A percentile compares a stretch with the other conserved stretches of the same genome.
Evolutionary conservation across 2,888 invertebrate species (phyloP).

Genomic region (Eristalinus aeneus): DNA sequence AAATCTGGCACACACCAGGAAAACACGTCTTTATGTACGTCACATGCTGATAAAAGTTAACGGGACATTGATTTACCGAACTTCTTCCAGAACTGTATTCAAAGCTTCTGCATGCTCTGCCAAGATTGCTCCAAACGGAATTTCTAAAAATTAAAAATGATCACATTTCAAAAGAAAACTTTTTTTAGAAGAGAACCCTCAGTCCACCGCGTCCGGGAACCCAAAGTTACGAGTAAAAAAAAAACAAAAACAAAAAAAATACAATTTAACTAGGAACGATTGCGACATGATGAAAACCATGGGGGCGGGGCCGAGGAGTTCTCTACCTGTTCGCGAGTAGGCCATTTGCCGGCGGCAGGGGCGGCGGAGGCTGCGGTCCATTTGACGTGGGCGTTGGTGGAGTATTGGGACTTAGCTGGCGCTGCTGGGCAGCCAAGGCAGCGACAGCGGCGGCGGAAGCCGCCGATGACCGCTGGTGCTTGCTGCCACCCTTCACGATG

Average conservation of each 20-base stretch:
- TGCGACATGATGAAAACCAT: conserved; percentile 50
- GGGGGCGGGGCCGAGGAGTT: not conserved
- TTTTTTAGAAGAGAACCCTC: conserved; percentile 6
- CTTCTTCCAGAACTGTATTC: not conserved
- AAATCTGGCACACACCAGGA: too few species aligned
- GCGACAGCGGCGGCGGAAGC: conserved; percentile 64
- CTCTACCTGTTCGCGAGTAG: conserved; percentile 79
- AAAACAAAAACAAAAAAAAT: conserved; percentile 29
- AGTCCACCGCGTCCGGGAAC: conserved; percentile 8
- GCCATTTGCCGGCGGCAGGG: conserved; percentile 78
- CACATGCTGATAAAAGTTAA: too few species aligned
- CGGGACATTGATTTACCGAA: too few species aligned
- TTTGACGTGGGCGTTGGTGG: conserved; percentile 65
- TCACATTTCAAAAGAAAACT: conserved; percentile 42
- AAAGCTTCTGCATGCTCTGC: not conserved
- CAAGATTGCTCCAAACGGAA: not conserved
- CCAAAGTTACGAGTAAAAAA: not conserved
- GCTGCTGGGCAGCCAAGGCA: conserved; percentile 72
- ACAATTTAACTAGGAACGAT: conserved; percentile 70
- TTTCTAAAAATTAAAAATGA: conserved; percentile 38
- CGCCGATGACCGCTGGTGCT: conserved; percentile 74
- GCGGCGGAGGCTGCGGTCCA: conserved; percentile 71
- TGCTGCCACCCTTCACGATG: conserved; percentile 81
- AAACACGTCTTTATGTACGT: too few species aligned
- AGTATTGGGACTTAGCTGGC: conserved; percentile 74